These are phyloP conservation scores for Fragum fragum DNA, from an alignment of 2,888 invertebrate genomes.

Conservation along the genomic window DNA sequence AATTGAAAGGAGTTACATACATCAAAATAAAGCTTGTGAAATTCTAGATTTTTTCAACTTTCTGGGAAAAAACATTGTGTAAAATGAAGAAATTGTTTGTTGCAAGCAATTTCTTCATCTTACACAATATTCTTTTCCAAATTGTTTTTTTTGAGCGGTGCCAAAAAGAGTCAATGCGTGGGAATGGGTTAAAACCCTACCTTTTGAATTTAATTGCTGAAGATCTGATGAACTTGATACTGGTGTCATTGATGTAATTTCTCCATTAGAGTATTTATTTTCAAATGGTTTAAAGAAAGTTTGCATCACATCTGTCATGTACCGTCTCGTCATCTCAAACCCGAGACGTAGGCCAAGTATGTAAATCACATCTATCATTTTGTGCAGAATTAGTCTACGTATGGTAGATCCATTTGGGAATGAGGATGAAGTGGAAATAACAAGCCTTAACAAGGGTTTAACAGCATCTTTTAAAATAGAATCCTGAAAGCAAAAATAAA, in stretches of 20 bases:
- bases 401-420: constrained; percentile 94
- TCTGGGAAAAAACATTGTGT: too few species aligned
- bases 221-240: constrained; percentile 16
- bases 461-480: constrained; percentile 94
- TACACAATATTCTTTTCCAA: too few species aligned
- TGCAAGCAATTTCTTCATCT: too few species aligned
- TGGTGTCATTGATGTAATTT: constrained; percentile 12
- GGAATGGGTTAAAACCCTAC: neutral
- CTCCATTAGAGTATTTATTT: constrained; percentile 49
- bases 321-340: constrained; percentile 87
- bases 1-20: too few species aligned
- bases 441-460: constrained; percentile 93
- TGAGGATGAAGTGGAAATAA: constrained; percentile 92
- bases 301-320: constrained; percentile 84
- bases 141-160: too few species aligned
- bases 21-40: too few species aligned
- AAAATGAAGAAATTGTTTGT: too few species aligned
- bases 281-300: constrained; percentile 85
- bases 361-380: constrained; percentile 94
- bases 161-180: too few species aligned
- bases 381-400: constrained; percentile 92
- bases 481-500: constrained; percentile 91
- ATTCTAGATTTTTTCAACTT: too few species aligned
- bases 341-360: constrained; percentile 89
- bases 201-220: constrained; percentile 8